Evolutionary conservation across 1,140 invertebrate genomes (phyloP).

Genomic region (Rhyzopertha dominica): DNA sequence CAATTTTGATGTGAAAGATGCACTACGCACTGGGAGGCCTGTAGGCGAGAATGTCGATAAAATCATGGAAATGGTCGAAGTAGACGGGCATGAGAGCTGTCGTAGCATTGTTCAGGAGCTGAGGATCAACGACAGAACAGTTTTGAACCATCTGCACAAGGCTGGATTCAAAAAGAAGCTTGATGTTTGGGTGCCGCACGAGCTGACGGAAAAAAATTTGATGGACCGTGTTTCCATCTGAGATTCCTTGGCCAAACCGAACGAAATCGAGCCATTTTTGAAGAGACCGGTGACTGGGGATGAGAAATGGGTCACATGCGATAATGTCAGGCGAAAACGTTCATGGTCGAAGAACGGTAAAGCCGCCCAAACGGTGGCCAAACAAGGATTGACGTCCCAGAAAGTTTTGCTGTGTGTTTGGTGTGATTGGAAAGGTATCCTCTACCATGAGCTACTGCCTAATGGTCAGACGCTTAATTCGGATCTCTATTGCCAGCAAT

Average conservation of each 20-base stretch:
- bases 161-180: conserved; percentile 21
- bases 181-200: conserved; percentile 20
- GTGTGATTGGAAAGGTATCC: conserved; percentile 24
- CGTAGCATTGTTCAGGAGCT: conserved; percentile 12
- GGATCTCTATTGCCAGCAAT: conserved; percentile 17
- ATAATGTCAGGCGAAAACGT: conserved; percentile 30
- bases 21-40: no score
- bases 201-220: conserved; percentile 12
- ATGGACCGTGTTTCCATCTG: no score
- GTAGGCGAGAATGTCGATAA: no score
- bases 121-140: conserved; percentile 14
- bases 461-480: conserved; percentile 15
- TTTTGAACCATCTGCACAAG: conserved; percentile 23
- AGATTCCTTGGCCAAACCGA: no score
- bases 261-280: conserved; percentile 29
- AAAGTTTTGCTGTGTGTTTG: conserved; percentile 33
- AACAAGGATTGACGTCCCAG: conserved; percentile 22
- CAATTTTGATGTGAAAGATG: no score
- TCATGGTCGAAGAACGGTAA: conserved; percentile 28
- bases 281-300: conserved; percentile 27
- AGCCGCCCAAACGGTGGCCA: conserved; percentile 23
- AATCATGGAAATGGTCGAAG: no score
- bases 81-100: no score
- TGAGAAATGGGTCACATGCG: conserved; percentile 33
- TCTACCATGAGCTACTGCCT: conserved; percentile 17